Evolutionary conservation across 92 coral and sea anemone genomes (phyloP), one percentile per base, ranked within the genome.

Genomic region (Zoanthus gigantus): DNA sequence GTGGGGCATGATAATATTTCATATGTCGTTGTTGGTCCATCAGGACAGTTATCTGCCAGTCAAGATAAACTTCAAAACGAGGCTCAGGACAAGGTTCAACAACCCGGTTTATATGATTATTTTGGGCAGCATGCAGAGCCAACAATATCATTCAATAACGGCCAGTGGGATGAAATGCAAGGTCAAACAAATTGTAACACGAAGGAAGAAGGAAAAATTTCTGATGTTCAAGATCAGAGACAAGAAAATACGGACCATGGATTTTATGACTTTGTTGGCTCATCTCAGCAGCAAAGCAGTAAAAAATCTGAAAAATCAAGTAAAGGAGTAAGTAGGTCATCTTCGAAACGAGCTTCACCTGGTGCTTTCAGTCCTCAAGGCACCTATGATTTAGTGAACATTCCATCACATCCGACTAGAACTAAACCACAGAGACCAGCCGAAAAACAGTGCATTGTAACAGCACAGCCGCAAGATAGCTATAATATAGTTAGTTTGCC

Each of bases 1-100:
- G 68, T 79, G 7, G 56, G 92, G 13, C 79, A 68, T 69, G 94
- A 94, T 5, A 92, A 90, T 69, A 60, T 88, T 8, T 82, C 82
- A 1, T 71, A 74, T 18, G 54, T 10, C 7, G 28, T 71, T 4
- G 79, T 71, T 18, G 71, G 79, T 58, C 77, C 87, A 18, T 61
- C 71, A 54, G 29, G 18, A 12, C 31, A 83, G 32, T 12, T 61
- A 14, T 72, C 47, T 42, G 44, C 74, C 0, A 16, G 12, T 42
- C 79, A 72, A 16, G 52, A 72, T 30, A 48, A 84, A 53, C 56
- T 14, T 54, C 78, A 71, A 42, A 50, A 34, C 31, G 50, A 52
- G 10, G 11, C 34, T 29, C 50, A 23, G 14, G 78, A n/a, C 7
- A 9, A 72, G 0, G 18, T 8, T n/a, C 79, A 16, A 4, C 42